These are phyloP conservation scores for Scalopus aquaticus DNA, from an alignment of 2,113 vertebrate species.

Conservation along the genomic window DNA sequence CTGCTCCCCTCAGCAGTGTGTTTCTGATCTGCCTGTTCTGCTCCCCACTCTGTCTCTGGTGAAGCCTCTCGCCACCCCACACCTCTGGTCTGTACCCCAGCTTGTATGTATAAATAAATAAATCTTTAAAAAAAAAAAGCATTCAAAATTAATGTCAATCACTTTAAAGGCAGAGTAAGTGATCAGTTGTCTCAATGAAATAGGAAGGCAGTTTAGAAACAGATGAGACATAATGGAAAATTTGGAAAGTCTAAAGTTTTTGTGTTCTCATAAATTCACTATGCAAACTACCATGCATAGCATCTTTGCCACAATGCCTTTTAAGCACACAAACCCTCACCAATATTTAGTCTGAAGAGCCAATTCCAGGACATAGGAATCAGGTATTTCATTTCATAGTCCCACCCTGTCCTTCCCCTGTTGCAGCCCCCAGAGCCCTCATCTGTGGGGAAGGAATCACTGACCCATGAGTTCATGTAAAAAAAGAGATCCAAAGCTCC, in stretches of 20 bases:
- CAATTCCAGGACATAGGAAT: background rate
- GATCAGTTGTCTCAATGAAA: background rate
- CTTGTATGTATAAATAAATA: too few relatives aligned
- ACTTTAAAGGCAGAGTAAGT: background rate
- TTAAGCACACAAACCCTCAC: background rate
- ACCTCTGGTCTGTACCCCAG: too few relatives aligned
- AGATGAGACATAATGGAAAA: background rate
- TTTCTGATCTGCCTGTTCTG: too few relatives aligned
- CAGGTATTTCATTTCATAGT: background rate
- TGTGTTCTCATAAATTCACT: background rate
- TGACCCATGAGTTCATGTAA: background rate
- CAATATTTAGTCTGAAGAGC: background rate
- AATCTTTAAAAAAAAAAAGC: too few relatives aligned
- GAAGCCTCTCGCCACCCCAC: too few relatives aligned
- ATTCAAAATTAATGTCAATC: background rate
- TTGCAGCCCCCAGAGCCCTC: background rate
- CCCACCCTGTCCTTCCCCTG: background rate
- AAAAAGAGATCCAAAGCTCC: background rate
- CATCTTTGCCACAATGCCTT: background rate
- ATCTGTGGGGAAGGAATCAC: background rate
- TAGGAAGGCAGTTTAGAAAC: background rate
- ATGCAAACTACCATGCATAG: background rate
- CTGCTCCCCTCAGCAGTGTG: too few relatives aligned
- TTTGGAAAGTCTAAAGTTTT: background rate
- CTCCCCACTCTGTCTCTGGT: too few relatives aligned